phyloP scores from a whole-genome alignment of 2,888 invertebrate species.

The Octodonta nipae region DNA sequence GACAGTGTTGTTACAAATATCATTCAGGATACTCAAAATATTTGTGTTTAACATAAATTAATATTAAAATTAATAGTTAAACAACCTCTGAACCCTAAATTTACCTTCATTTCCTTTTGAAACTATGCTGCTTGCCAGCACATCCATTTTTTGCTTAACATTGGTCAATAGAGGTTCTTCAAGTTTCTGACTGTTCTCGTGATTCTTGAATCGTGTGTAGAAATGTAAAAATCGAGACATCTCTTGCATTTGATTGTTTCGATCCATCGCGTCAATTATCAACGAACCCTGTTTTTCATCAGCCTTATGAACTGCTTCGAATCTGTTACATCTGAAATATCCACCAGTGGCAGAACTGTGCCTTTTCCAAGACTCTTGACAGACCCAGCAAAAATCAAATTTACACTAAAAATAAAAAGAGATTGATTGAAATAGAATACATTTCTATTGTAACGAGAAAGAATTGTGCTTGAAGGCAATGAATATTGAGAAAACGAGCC shows the following conservation, averaged over 20 bases:
- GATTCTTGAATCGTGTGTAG: slow-evolving; percentile 50
- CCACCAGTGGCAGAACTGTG: slow-evolving; percentile 57
- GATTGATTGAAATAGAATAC: slow-evolving; percentile 2
- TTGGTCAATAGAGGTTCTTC: slow-evolving; percentile 47
- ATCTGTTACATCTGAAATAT: slow-evolving; percentile 48
- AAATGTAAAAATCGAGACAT: slow-evolving; percentile 52
- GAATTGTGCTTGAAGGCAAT: too few species aligned
- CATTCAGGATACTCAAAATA: too few species aligned
- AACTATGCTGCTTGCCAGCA: slow-evolving; percentile 41
- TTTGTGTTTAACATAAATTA: too few species aligned
- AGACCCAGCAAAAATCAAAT: slow-evolving; percentile 61
- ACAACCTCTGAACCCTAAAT: too few species aligned
- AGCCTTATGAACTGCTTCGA: slow-evolving; percentile 49
- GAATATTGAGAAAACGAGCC: too few species aligned
- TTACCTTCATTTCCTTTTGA: slow-evolving; percentile 31
- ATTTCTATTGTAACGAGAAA: too few species aligned
- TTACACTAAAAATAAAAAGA: slow-evolving; percentile 42
- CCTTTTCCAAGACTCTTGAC: slow-evolving; percentile 56
- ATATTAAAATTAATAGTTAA: too few species aligned
- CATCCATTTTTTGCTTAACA: slow-evolving; percentile 48
- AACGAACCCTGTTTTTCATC: slow-evolving; percentile 45
- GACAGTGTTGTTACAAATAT: too few species aligned
- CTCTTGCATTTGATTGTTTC: slow-evolving; percentile 46
- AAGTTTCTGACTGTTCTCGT: slow-evolving; percentile 49
- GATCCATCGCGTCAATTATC: slow-evolving; percentile 44